phyloP scores from a whole-genome alignment of 2,113 vertebrate genomes.

The Nicator chloris region DNA sequence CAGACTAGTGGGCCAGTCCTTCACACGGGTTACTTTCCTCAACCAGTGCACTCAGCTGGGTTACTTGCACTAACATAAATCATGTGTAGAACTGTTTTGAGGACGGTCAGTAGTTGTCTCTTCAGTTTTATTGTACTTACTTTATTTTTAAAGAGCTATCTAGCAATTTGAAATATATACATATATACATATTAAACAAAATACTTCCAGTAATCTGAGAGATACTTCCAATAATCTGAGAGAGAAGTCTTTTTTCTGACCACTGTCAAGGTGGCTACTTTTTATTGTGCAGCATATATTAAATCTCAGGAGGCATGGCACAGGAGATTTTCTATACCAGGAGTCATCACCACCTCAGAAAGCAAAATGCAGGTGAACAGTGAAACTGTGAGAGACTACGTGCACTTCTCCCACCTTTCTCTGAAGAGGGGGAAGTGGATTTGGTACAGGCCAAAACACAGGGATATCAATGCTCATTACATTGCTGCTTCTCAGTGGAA shows the following conservation, averaged over 20 bases:
- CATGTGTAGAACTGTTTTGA: not conserved
- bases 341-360: not conserved
- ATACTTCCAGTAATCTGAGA: not conserved
- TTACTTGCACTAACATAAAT: not conserved
- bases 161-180: not conserved
- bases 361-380: constrained; percentile 21
- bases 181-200: not conserved
- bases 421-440: constrained; percentile 15
- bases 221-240: not conserved
- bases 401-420: not conserved
- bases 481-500: not conserved
- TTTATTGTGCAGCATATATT: not conserved
- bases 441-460: constrained; percentile 35
- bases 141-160: not conserved
- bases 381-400: not conserved
- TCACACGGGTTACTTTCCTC: not conserved
- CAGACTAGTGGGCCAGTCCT: not conserved
- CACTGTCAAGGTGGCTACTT: not conserved
- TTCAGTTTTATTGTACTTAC: not conserved
- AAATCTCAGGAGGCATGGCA: not conserved
- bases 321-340: not conserved
- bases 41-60: fast-evolving
- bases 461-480: not conserved
- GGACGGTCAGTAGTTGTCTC: fast-evolving
- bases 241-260: not conserved